Evolutionary conservation across 2,113 vertebrate species (phyloP).

Genomic region (Lipophrys pholis): DNA sequence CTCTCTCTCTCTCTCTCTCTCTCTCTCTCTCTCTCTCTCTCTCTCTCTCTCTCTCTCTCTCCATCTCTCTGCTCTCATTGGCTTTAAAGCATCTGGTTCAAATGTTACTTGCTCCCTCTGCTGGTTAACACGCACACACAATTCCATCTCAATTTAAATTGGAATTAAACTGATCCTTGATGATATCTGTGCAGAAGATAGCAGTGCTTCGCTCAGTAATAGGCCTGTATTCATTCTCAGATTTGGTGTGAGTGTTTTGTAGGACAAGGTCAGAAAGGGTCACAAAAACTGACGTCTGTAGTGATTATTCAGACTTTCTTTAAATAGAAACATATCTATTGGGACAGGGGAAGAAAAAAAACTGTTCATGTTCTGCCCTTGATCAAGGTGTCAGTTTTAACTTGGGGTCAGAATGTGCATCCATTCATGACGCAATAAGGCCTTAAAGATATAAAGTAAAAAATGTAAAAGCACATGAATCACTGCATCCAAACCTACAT

Average conservation of each 20-base stretch:
- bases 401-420: conserved; percentile 9
- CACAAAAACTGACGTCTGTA: background rate
- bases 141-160: conserved; percentile 28
- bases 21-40: background rate
- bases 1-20: background rate
- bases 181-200: background rate
- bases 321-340: conserved; percentile 31
- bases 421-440: background rate
- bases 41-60: conserved; percentile 7
- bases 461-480: background rate
- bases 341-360: background rate
- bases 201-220: background rate
- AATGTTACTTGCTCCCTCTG: conserved; percentile 70
- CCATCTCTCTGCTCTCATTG: background rate
- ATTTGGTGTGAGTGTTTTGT: background rate
- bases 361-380: conserved; percentile 9
- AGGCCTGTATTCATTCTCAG: background rate
- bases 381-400: conserved; percentile 34
- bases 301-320: conserved; percentile 7
- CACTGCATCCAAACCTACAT: background rate
- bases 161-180: background rate
- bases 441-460: background rate
- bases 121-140: conserved; percentile 51
- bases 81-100: conserved; percentile 15
- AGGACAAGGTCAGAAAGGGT: conserved; percentile 30